Evolutionary conservation across 2,888 invertebrate genomes (phyloP), one percentile per base, ranked within the genome.

Genomic region (Parnassius mnemosyne): DNA sequence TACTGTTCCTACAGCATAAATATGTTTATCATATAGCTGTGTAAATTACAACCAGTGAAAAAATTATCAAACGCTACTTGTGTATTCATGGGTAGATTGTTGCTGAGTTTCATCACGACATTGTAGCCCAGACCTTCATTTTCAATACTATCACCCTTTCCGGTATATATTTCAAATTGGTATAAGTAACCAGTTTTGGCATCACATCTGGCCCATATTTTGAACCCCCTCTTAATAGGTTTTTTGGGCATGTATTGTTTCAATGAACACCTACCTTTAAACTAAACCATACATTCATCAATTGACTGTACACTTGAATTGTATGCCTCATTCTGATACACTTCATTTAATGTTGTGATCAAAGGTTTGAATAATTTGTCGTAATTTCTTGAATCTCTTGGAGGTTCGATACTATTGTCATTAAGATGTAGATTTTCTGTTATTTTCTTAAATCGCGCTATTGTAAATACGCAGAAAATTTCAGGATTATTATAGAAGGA

Each of bases 11-110:
- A 73, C 72, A 46, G 71, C 67, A 68, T 66, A 72, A 61, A 74
- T 70, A n/a, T 66, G 54, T 54, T 64, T 68, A 62, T 70, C 52
- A 67, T 68, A 68, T 51, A 75, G 57, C 53, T 54, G 66, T 34
- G 60, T 42, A 76, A 54, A 41, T 69, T 61, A 13, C 66, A 68
- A 11, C 72, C 65, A 1, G 73, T 73, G 13, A 50, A 56, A 74
- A 75, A 76, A 53, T 74, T 76, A 43, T 77, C 75, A 60, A 77
- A 78, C 1, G 73, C 73, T 10, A 75, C 41, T 60, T 72, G 56
- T 0, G 72, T 72, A 47, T 75, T 68, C 63, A 7, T 16, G 10
- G 71, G 71, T n/a, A 73, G 41, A 50, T 49, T 65, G 12, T 41
- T 51, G 42, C 61, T 43, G n/a, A 65, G 51, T 58, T 61, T 58